Conservation (phyloP, 1,140 invertebrate genomes). For the Sitobion miscanthi region DNA sequence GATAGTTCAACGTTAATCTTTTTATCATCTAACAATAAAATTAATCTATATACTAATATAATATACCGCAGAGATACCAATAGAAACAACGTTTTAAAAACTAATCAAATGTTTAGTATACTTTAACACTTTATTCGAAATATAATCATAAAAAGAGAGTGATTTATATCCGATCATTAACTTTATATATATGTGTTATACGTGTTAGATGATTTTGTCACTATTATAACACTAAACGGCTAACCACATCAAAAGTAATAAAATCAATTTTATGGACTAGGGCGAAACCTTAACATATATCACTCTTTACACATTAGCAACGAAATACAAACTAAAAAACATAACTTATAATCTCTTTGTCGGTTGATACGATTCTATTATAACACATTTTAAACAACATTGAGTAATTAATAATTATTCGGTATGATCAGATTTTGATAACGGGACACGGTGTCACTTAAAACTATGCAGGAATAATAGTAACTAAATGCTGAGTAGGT, state of each 20-base stretch:
- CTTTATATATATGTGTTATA: background rate
- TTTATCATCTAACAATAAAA: background rate
- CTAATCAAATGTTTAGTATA: background rate
- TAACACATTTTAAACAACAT: background rate
- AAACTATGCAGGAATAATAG: background rate
- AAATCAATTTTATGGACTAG: background rate
- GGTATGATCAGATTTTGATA: background rate
- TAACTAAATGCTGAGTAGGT: background rate
- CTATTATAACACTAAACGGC: background rate
- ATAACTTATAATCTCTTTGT: background rate
- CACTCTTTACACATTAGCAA: background rate
- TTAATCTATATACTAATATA: background rate
- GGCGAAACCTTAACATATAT: background rate
- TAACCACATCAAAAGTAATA: conserved; percentile 16
- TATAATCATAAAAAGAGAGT: background rate
- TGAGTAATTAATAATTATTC: background rate
- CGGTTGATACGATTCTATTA: background rate
- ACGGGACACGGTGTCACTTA: background rate
- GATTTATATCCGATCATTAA: background rate
- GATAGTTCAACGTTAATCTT: background rate
- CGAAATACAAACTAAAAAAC: background rate
- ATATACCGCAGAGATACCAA: background rate
- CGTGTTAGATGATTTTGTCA: conserved; percentile 2
- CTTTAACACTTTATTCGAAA: background rate
- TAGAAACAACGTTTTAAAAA: background rate